These are phyloP conservation scores for Xanthia togata DNA, from an alignment of 2,888 invertebrate species.

Conservation along the genomic window DNA sequence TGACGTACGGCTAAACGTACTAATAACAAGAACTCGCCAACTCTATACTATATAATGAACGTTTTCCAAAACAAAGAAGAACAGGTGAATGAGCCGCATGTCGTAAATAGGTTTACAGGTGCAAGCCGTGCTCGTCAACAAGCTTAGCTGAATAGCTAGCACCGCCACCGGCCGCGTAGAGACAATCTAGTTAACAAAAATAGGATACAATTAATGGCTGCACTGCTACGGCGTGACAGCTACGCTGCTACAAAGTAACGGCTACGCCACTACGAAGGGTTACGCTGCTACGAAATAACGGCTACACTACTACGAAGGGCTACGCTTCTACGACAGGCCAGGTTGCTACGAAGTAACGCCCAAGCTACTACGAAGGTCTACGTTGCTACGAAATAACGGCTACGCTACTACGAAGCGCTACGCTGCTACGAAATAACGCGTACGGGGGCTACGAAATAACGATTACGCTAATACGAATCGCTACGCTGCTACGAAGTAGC, in stretches of 20 bases:
- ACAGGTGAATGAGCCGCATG: not conserved
- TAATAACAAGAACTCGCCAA: not conserved
- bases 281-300: not conserved
- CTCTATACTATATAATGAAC: not conserved
- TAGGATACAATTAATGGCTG: not conserved
- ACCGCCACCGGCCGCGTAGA: not conserved
- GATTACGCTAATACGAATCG: not conserved
- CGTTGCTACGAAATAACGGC: not conserved
- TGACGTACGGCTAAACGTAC: too few species aligned
- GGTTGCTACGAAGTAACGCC: too few species aligned
- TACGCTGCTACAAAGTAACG: not conserved
- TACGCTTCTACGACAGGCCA: not conserved
- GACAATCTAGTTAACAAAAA: not conserved
- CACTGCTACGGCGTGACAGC: too few species aligned
- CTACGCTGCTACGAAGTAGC: not conserved
- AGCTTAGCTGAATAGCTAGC: not conserved
- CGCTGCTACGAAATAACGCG: not conserved
- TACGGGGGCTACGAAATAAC: not conserved
- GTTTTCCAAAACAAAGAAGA: constrained; percentile 2
- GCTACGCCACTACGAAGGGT: not conserved
- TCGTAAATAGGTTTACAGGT: not conserved
- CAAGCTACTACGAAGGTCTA: not conserved
- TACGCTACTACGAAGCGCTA: not conserved
- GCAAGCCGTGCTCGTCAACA: not conserved
- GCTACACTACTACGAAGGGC: not conserved